Evolutionary conservation across 2,113 vertebrate genomes (phyloP), one percentile per base, ranked within the genome.

Genomic region (Neogobius melanostomus): DNA sequence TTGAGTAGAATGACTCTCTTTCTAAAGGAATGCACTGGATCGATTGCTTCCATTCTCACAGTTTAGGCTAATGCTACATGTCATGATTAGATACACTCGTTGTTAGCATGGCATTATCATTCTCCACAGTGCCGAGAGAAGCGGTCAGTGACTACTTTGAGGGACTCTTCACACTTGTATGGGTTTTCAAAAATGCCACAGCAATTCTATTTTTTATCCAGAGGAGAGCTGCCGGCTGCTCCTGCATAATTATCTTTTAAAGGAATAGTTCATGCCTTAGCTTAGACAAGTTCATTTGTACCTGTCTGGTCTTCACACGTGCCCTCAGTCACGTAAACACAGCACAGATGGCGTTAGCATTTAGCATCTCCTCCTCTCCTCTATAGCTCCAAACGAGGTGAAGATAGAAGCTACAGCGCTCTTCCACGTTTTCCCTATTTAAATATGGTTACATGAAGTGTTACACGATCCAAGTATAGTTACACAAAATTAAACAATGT

Each of bases 151-250:
- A 68, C 72, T 64, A 69, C 78, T 79, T 61, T 59, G 17, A 74
- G 73, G 64, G 71, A 45, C 67, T 68, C 46, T 78, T 82, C 57
- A 70, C 81, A 79, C 48, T 0, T 64, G 49, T 14, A 28, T 60
- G 51, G 64, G 73, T 70, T 65, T 43, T 78, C 72, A 73, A 69
- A 47, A 84, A 80, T 75, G 66, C 45, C 68, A 79, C 76, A 16
- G 54, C 56, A 17, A 64, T 70, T 73, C 72, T 81, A 17, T 21
- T 54, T 54, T 54, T 54, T 54, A 62, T 66, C 46, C 46, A 68
- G 66, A 17, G 50, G 61, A 36, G 5, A 2, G 56, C 78, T 0
- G 2, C 64, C 36, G 71, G 57, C n/a, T 51, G 64, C 59, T 3
- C 47, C 42, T 66, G 21, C 72, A 51, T 52, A 56, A 16, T 66